Base-by-base conservation (phyloP, 2,113 vertebrate species). In the Corapipo altera region DNA sequence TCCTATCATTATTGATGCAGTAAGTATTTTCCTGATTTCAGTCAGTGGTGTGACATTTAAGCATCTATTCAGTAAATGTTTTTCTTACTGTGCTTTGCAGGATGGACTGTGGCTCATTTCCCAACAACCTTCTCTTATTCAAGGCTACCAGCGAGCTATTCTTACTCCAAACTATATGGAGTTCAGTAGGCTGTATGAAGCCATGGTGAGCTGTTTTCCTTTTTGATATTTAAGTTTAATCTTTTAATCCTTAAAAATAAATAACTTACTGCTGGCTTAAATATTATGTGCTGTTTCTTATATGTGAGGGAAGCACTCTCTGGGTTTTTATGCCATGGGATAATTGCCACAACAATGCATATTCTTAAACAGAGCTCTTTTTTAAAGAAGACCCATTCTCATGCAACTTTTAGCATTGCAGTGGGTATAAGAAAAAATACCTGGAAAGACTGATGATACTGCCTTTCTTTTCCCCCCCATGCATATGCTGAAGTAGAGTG, bases 141-240 rank as follows among this genome's bases (percentile, higher is more conserved):
- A 99, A 54, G 99, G 98, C 28, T 99, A 99, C 97, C 98, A 96
- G 81, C 98, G 98, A 97, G 99, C 98, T 43, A 98, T 99, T 90
- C 98, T 99, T 58, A 99, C 99, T 14, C 99, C 99, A 33, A 99
- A 99, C 97, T 98, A 98, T 9, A 98, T 99, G 98, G 99, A 99
- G 97, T 99, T 99, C 92, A 98, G 97, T 79, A 98, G 99, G 67
- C 98, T 99, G 2, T 99, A 98, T 64, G 98, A 99, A 95, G 98
- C 99, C 7, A 98, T 99, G 98, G 99, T 99, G 96, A 98, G 98
- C 97, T 37, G 26, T 58, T 76, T 80, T 67, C 46, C 74, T 82
- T 81, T 80, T 43, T 82, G 26, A 12, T 78, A 18, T 43, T 81
- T 52, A 77, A 74, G 32, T 69, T 89, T 32, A 62, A 43, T 66